Conservation (phyloP, 2,113 vertebrate species). For the Cheirogaleus medius region DNA sequence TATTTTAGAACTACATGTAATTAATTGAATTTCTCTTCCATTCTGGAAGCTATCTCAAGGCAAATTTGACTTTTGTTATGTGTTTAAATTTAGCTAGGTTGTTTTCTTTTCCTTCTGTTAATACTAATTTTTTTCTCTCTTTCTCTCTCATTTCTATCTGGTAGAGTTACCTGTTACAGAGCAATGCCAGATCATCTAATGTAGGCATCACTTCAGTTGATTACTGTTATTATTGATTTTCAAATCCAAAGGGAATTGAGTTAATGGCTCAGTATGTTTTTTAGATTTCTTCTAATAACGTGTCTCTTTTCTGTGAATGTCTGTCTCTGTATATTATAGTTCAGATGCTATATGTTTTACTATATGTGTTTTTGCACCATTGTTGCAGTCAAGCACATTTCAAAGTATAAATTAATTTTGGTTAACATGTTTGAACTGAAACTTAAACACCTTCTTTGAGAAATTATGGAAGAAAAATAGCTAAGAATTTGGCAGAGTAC, state of each 20-base stretch:
- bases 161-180: background rate
- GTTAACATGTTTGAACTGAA: background rate
- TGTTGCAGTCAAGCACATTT: background rate
- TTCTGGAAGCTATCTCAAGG: background rate
- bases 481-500: background rate
- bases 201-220: background rate
- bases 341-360: background rate
- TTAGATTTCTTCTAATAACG: background rate
- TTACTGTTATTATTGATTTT: slow-evolving; percentile 32
- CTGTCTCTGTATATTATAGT: background rate
- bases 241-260: background rate
- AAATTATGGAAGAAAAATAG: background rate
- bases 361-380: background rate
- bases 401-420: background rate
- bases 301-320: background rate
- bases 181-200: background rate
- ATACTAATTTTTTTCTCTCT: background rate
- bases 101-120: background rate
- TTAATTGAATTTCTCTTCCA: background rate
- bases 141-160: background rate
- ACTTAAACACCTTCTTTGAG: background rate
- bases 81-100: background rate
- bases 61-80: background rate
- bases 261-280: background rate
- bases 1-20: background rate